Base-by-base conservation (phyloP, 2,888 invertebrate species). In the Platycheirus rosarum region DNA sequence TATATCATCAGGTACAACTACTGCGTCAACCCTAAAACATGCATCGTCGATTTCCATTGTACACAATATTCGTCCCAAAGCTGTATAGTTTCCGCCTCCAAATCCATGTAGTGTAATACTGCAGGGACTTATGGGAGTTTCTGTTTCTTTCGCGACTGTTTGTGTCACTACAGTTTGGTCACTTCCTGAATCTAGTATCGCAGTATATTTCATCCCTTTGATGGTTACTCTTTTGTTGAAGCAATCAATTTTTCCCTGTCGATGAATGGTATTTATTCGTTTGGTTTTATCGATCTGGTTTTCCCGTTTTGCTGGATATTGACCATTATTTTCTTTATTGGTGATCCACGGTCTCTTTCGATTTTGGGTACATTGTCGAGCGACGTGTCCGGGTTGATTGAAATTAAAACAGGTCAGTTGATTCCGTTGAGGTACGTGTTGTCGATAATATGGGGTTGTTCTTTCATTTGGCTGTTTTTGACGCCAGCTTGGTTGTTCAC, bases 1-100 rank as follows among this genome's bases (percentile, higher is more conserved):
- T n/a, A 9, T 70, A 40, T 11, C 70, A 9, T 51, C n/a, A 40
- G 11, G 1, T 16, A 16, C 20, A 6, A 35, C 46, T 11, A 35
- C 20, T 16, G 69, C 69, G 1, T 40, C 16, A 1, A 49, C 35
- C 11, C 32, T 11, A 26, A 69, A 69, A n/a, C n/a, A n/a, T n/a
- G n/a, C n/a, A n/a, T 14, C 48, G 35, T 69, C 68, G 1, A 69
- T 55, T 32, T 4, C 55, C 4, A 69, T 48, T n/a, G n/a, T n/a
- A n/a, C n/a, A n/a, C n/a, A n/a, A n/a, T n/a, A n/a, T n/a, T n/a
- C n/a, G n/a, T n/a, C n/a, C n/a, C n/a, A n/a, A n/a, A n/a, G n/a
- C n/a, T n/a, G n/a, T n/a, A n/a, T n/a, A n/a, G n/a, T n/a, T n/a
- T n/a, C n/a, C n/a, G n/a, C n/a, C n/a, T n/a, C n/a, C n/a, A n/a